Conservation (phyloP, 1,140 invertebrate genomes). For the Bombus pascuorum region DNA sequence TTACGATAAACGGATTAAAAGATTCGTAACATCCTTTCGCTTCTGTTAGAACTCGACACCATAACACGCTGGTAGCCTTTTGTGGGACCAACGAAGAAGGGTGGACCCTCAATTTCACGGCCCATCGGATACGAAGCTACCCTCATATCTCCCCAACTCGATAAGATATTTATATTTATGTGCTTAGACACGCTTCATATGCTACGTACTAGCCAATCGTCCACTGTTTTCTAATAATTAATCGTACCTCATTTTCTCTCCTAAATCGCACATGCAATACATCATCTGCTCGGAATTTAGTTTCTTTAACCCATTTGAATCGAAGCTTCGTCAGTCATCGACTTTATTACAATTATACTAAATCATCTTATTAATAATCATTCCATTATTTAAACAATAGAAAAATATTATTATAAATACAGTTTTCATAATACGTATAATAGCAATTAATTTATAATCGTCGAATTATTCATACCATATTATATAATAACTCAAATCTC, state of each 20-base stretch:
- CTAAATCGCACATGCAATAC: neutral
- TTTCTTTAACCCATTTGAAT: neutral
- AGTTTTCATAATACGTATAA: neutral
- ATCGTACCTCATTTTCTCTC: neutral
- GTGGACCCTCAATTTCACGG: conserved; percentile 73
- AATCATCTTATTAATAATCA: no score
- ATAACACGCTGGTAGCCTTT: conserved; percentile 2
- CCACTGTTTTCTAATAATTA: neutral
- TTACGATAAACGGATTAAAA: neutral
- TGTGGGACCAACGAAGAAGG: conserved; percentile 17
- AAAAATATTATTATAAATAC: neutral
- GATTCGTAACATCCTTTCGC: neutral
- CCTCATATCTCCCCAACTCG: conserved; percentile 16
- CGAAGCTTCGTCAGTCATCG: no score
- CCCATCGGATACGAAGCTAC: conserved; percentile 55
- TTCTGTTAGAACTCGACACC: neutral
- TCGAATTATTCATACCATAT: neutral
- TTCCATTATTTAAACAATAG: no score
- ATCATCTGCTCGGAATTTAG: neutral
- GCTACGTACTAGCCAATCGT: conserved; percentile 22
- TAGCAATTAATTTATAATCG: neutral
- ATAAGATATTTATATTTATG: conserved; percentile 72
- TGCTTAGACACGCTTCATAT: conserved; percentile 65
- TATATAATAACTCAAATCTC: no score
- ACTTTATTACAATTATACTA: no score